Conservation (phyloP, 2,888 invertebrate genomes). For the Ceriagrion tenellum region DNA sequence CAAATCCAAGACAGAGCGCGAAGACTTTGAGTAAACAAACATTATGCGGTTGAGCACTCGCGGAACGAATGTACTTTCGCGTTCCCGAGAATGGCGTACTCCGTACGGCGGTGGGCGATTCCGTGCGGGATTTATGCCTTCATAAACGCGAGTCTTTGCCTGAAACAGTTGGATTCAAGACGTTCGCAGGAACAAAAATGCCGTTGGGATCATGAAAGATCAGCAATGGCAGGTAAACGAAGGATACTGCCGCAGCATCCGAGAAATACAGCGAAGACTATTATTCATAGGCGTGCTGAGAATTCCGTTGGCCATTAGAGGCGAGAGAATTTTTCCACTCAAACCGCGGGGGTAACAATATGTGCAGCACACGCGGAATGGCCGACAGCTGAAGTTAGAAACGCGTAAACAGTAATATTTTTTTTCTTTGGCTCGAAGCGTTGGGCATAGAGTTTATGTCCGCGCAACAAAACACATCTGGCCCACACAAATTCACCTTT, state of each 20-base stretch:
- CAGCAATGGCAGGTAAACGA: background rate
- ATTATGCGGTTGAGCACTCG: background rate
- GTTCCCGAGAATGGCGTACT: background rate
- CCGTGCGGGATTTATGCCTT: conserved; percentile 20
- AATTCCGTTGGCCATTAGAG: background rate
- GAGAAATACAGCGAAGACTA: background rate
- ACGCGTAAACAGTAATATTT: background rate
- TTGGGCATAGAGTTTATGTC: background rate
- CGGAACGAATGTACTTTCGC: background rate
- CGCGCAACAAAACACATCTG: background rate
- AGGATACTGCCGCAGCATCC: background rate
- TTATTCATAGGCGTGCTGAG: background rate
- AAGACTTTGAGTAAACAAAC: background rate
- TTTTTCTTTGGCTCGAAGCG: background rate
- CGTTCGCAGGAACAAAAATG: background rate
- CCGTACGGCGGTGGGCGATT: background rate
- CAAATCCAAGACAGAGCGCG: background rate
- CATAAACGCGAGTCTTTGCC: conserved; percentile 19
- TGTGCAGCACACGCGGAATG: background rate
- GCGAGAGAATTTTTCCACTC: background rate
- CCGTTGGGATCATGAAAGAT: background rate
- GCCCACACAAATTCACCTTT: background rate
- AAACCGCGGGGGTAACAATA: background rate
- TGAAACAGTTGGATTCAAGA: background rate
- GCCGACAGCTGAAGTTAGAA: background rate